Percentiles rank a stretch among this genome's conserved stretches.
Conservation (phyloP, 2,113 vertebrate species). For the Laticauda colubrina region DNA sequence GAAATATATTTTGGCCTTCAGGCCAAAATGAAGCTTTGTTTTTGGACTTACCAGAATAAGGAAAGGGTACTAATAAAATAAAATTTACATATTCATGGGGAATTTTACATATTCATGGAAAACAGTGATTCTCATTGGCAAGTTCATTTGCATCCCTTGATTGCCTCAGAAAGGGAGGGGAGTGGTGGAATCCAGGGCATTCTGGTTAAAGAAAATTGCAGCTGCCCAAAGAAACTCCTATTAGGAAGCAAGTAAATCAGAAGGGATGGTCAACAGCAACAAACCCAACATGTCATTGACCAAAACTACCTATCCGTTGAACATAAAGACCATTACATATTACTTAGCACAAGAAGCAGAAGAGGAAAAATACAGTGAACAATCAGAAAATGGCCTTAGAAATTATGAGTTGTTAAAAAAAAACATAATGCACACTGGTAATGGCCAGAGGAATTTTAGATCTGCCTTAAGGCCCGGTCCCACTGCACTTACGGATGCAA, state of each 20-base stretch:
- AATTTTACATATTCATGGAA: not conserved
- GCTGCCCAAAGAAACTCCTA: not conserved
- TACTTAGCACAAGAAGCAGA: not conserved
- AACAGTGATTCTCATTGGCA: not conserved
- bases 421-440: not conserved
- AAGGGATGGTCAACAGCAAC: not conserved
- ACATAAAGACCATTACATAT: not conserved
- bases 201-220: not conserved
- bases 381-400: not conserved
- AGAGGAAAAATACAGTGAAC: not conserved
- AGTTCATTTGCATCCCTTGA: not conserved
- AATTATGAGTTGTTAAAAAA: not conserved
- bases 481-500: too few relatives aligned
- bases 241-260: not conserved
- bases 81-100: not conserved
- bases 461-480: not conserved
- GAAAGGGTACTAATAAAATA: not conserved
- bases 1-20: not conserved
- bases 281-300: not conserved
- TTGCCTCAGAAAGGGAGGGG: not conserved
- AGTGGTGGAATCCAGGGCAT: not conserved
- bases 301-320: not conserved
- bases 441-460: not conserved
- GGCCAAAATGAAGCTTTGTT: not conserved
- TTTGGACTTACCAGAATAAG: not conserved